Evolutionary conservation across 1,140 invertebrate genomes (phyloP).

Genomic region (Zaprionus africanus): DNA sequence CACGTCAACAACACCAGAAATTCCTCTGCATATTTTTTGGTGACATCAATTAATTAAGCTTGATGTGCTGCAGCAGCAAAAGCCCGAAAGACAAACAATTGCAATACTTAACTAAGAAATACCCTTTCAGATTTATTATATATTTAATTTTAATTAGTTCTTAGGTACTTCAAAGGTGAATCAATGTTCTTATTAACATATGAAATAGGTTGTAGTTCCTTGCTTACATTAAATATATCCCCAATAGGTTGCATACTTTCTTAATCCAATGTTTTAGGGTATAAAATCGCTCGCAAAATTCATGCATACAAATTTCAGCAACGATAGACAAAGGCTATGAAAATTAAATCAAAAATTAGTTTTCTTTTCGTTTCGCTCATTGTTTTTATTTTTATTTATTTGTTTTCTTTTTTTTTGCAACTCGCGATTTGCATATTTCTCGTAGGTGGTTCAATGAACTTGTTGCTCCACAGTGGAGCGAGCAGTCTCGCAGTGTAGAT

Average conservation of each 20-base stretch:
- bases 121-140: neutral
- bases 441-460: conserved; percentile 82
- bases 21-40: conserved; percentile 37
- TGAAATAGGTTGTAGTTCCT: too few relatives aligned
- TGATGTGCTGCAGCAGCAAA: conserved; percentile 48
- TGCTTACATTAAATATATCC: too few relatives aligned
- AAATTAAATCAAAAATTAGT: conserved; percentile 68
- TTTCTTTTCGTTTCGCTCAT: conserved; percentile 64
- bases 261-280: conserved; percentile 8
- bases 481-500: conserved; percentile 24
- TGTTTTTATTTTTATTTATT: conserved; percentile 53
- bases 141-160: neutral
- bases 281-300: conserved; percentile 36
- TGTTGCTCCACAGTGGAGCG: conserved; percentile 46
- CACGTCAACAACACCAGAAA: conserved; percentile 36
- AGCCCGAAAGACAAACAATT: neutral
- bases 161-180: neutral
- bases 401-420: conserved; percentile 50
- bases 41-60: conserved; percentile 66
- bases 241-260: neutral
- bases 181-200: neutral
- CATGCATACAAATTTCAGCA: conserved; percentile 43
- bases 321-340: conserved; percentile 65
- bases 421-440: conserved; percentile 76
- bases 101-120: conserved; percentile 6